These are phyloP conservation scores for Portunus trituberculatus DNA, from an alignment of 1,140 invertebrate species.

Conservation along the genomic window DNA sequence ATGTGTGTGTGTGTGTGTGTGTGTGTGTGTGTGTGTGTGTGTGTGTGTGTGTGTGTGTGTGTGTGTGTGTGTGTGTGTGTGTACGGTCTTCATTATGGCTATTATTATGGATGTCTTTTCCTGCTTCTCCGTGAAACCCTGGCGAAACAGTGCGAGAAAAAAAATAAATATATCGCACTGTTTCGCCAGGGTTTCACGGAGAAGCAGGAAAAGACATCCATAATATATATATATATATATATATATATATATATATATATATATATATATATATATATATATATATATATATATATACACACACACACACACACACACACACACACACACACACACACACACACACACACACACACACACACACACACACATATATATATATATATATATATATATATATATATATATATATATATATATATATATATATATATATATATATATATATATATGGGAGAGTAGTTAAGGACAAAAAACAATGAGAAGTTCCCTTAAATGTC, in stretches of 20 bases:
- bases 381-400: constrained; percentile 85
- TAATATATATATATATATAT: constrained; percentile 2
- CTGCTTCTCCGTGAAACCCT: background rate
- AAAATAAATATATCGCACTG: background rate
- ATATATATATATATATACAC: constrained; percentile 8
- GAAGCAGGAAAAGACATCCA: background rate
- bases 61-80: too few species aligned
- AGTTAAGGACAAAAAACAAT: too few species aligned
- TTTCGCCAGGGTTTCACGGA: background rate
- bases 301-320: constrained; percentile 1
- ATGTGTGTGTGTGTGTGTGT: background rate
- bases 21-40: constrained; percentile 8
- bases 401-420: background rate
- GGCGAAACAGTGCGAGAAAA: too few species aligned
- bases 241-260: constrained; percentile 41
- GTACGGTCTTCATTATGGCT: background rate
- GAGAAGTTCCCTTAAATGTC: too few species aligned
- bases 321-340: background rate
- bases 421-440: background rate
- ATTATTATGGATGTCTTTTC: background rate
- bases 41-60: constrained; percentile 2
- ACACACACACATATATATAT: constrained; percentile 39
- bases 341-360: constrained; percentile 10
- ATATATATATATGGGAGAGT: too few species aligned
- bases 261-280: constrained; percentile 23